Evolutionary conservation across 1,140 invertebrate species (phyloP).

Genomic region (Dendroctonus valens): DNA sequence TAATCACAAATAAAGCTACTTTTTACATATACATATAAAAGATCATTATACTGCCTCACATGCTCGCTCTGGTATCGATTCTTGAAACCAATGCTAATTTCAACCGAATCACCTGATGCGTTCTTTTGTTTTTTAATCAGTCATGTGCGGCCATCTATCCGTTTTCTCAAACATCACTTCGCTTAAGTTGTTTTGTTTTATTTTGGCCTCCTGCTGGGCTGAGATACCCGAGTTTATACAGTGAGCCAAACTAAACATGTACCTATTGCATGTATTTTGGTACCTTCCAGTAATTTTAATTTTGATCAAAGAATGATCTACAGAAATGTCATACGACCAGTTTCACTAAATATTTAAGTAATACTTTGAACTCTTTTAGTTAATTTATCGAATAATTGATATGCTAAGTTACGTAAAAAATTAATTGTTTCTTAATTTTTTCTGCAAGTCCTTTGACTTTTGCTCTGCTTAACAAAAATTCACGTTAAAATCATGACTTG

Average conservation of each 20-base stretch:
- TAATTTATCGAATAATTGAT: no score
- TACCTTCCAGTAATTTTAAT: neutral
- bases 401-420: no score
- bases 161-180: slow-evolving; percentile 29
- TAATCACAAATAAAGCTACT: no score
- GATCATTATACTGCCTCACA: slow-evolving; percentile 17
- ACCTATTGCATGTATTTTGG: neutral
- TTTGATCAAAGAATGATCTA: no score
- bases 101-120: slow-evolving; percentile 18
- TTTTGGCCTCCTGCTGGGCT: slow-evolving; percentile 2
- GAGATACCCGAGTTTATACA: neutral
- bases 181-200: slow-evolving; percentile 23
- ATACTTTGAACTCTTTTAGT: no score
- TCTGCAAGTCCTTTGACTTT: no score
- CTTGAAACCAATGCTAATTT: slow-evolving; percentile 35
- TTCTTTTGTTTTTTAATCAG: slow-evolving; percentile 39
- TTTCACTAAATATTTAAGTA: no score
- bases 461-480: no score
- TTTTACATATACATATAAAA: no score
- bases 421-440: no score
- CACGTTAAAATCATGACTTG: no score
- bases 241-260: slow-evolving; percentile 13
- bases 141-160: slow-evolving; percentile 42
- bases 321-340: no score
- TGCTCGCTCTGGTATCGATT: slow-evolving; percentile 41